These are phyloP conservation scores for Drosophila suboccidentalis DNA, from an alignment of 2,888 invertebrate species.

Conservation along the genomic window DNA sequence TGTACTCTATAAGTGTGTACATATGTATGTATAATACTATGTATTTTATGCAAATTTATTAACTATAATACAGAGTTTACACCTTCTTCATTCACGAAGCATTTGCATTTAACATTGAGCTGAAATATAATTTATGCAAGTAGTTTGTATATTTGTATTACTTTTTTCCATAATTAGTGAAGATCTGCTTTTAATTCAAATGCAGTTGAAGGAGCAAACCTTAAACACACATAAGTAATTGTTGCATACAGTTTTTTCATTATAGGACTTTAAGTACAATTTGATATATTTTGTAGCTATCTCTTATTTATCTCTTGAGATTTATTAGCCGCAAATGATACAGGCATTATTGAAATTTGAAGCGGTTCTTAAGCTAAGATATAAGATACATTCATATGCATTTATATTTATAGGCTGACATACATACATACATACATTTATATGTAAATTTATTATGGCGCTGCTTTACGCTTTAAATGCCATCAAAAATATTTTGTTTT, in stretches of 20 bases:
- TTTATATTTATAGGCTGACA: slow-evolving; percentile 8
- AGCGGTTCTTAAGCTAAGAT: slow-evolving; percentile 39
- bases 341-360: slow-evolving; percentile 22
- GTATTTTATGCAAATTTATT: slow-evolving; percentile 38
- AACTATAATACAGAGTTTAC: slow-evolving; percentile 56
- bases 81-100: slow-evolving; percentile 23
- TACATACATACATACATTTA: slow-evolving; percentile 11
- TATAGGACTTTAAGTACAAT: slow-evolving; percentile 9
- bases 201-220: neutral
- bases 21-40: slow-evolving; percentile 23
- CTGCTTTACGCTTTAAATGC: slow-evolving; percentile 50
- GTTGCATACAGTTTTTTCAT: slow-evolving; percentile 15
- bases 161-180: slow-evolving; percentile 1
- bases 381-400: slow-evolving; percentile 37
- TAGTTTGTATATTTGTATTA: neutral
- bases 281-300: slow-evolving; percentile 11
- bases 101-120: slow-evolving; percentile 52
- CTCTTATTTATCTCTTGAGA: neutral
- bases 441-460: slow-evolving; percentile 35
- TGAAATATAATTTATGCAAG: slow-evolving; percentile 16
- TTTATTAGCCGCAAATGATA: slow-evolving; percentile 10
- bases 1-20: slow-evolving; percentile 19
- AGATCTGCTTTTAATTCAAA: slow-evolving; percentile 17
- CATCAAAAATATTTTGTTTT: slow-evolving; percentile 58
- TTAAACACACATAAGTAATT: no score